Percentiles rank a stretch among this genome's conserved stretches.
Conservation (phyloP, 2,888 invertebrate species). For the Microdon myrmicae region DNA sequence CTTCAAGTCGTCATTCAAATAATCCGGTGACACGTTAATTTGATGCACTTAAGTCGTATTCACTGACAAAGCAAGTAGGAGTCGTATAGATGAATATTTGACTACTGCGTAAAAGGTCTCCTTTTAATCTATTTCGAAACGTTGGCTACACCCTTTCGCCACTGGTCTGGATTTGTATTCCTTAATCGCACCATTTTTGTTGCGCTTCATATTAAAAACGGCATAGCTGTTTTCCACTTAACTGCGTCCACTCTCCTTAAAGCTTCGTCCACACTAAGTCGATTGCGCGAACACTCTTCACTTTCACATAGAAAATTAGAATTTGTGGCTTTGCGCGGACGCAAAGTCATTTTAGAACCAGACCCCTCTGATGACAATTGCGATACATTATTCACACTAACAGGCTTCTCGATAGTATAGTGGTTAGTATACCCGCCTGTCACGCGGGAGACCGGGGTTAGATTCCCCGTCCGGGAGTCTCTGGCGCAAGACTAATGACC, state of each 20-base stretch:
- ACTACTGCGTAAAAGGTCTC: conserved; percentile 27
- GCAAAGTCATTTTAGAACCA: background rate
- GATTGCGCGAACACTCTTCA: background rate
- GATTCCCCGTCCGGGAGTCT: no score
- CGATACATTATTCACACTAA: background rate
- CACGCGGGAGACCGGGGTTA: no score
- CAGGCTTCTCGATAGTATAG: background rate
- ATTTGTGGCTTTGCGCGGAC: background rate
- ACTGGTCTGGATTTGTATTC: conserved; percentile 28
- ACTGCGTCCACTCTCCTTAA: background rate
- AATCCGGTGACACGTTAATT: conserved; percentile 22
- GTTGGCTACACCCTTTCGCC: conserved; percentile 27
- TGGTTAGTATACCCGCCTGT: no score
- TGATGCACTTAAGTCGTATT: no score
- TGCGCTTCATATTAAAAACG: conserved; percentile 28
- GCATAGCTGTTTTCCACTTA: conserved; percentile 10
- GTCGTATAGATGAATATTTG: conserved; percentile 15
- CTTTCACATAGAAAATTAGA: background rate
- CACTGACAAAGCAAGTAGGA: conserved; percentile 21
- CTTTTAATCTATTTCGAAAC: conserved; percentile 11
- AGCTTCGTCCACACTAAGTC: conserved; percentile 6
- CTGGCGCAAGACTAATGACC: no score
- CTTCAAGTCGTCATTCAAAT: conserved; percentile 14
- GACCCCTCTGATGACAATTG: background rate
- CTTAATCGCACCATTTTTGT: conserved; percentile 12